Evolutionary conservation across 2,888 invertebrate genomes (phyloP), one percentile per base, ranked within the genome.

Genomic region (Proisotoma minuta): DNA sequence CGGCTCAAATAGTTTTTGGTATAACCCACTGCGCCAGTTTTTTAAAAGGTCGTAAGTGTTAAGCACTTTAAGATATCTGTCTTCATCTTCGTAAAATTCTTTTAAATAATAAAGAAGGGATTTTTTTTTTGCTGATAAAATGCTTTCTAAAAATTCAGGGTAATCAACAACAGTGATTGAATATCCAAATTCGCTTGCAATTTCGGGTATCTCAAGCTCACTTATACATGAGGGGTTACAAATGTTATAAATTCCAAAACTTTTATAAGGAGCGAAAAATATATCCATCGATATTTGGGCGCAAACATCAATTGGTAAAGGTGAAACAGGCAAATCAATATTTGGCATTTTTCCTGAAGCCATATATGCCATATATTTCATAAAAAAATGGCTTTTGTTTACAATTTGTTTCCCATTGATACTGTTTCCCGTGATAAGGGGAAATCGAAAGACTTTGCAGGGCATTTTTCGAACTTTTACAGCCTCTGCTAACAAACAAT

Each of bases 211-310:
- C 18, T 57, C 61, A 2, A 60, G 53, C 50, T 57, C 63, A 15
- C 56, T 3, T 2, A 26, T 10, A 2, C 8, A 28, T 2, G 27
- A 34, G 3, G 59, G 59, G 24, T 60, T 57, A 2, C 39, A 40
- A n/a, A 70, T 47, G 26, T 70, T 68, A 59, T 68, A 70, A 5
- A 68, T 60, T 1, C 64, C 70, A 12, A 10, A 34, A 20, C 65
- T 65, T 0, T 62, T 22, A 10, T 51, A 12, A 4, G 58, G 56
- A 57, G 58, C 56, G 5, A 70, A 59, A 28, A 68, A 60, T 10
- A 70, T 8, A 10, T 51, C 43, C 0, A 56, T 40, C 2, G 67
- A 27, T 8, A 66, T 52, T 0, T 59, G 27, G 0, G 66, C 68
- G 43, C 63, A 63, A 18, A 34, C 23, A 39, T 70, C 66, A 0